Conservation (phyloP, 2,888 invertebrate genomes). For the Pachliopta kotzebuea region DNA sequence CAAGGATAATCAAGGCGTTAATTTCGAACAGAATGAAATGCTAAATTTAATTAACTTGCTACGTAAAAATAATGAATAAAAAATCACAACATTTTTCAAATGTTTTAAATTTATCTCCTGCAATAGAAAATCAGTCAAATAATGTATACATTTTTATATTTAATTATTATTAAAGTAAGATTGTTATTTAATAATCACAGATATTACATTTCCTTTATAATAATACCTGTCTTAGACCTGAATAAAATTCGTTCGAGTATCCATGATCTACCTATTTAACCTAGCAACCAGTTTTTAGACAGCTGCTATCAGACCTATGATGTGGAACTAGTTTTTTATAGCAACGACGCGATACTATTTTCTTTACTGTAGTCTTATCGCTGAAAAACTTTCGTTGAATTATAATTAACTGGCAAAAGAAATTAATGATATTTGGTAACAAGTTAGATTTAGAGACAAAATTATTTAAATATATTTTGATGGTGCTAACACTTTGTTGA, state of each 20-base stretch:
- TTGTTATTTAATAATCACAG: neutral
- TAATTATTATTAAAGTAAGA: neutral
- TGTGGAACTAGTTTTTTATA: neutral
- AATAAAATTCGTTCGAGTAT: neutral
- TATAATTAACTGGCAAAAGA: neutral
- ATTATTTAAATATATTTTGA: neutral
- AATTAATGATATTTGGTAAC: neutral
- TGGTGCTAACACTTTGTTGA: too few relatives aligned
- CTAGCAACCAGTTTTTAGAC: constrained; percentile 8
- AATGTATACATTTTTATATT: too few relatives aligned
- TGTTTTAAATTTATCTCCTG: too few relatives aligned
- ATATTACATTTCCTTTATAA: neutral
- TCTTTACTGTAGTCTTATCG: neutral
- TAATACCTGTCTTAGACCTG: neutral
- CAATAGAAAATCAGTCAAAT: too few relatives aligned
- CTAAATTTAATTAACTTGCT: too few relatives aligned
- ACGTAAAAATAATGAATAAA: too few relatives aligned
- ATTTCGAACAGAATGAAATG: too few relatives aligned
- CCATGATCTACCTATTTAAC: neutral
- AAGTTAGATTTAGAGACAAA: neutral
- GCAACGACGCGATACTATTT: neutral
- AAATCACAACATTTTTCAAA: too few relatives aligned
- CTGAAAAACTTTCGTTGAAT: neutral
- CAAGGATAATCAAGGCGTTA: too few relatives aligned
- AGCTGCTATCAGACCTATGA: constrained; percentile 2